A percentile compares a stretch with the other conserved stretches of the same genome.
phyloP scores from a whole-genome alignment of 2,797 vertebrate species.

The Taenioides sp. region DNA sequence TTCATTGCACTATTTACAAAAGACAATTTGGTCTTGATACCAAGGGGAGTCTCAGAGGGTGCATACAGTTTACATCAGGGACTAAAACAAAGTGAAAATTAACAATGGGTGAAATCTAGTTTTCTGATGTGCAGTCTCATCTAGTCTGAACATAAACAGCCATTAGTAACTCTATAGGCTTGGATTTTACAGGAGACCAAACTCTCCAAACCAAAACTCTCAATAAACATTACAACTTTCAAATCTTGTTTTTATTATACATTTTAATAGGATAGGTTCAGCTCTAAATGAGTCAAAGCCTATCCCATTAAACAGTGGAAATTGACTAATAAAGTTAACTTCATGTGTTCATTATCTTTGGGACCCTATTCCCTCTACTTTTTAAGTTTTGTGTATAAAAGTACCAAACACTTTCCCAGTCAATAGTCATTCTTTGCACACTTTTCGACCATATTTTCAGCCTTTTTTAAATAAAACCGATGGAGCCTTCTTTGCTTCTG shows the following conservation, averaged over 20 bases:
- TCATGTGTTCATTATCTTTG: neutral
- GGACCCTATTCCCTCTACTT: neutral
- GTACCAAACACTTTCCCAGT: neutral
- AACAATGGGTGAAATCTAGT: conserved; percentile 55
- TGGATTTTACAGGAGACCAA: neutral
- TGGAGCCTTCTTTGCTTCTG: too few relatives aligned
- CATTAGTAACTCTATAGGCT: neutral
- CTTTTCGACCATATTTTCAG: too few relatives aligned
- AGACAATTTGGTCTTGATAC: conserved; percentile 30
- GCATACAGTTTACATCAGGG: conserved; percentile 37
- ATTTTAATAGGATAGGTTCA: too few relatives aligned
- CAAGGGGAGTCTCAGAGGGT: conserved; percentile 37
- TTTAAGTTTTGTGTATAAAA: neutral
- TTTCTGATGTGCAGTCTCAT: conserved; percentile 40
- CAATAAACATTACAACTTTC: neutral
- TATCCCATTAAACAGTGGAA: neutral
- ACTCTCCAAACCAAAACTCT: neutral
- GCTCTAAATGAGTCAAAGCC: neutral
- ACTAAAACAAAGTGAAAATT: conserved; percentile 52
- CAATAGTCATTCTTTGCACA: neutral
- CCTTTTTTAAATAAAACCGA: too few relatives aligned
- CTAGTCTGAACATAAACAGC: conserved; percentile 25
- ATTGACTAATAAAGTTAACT: neutral
- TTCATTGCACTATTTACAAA: conserved; percentile 38
- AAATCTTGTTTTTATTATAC: neutral